These are phyloP conservation scores for Apotomis betuletana DNA, from an alignment of 2,888 invertebrate species.

Conservation along the genomic window DNA sequence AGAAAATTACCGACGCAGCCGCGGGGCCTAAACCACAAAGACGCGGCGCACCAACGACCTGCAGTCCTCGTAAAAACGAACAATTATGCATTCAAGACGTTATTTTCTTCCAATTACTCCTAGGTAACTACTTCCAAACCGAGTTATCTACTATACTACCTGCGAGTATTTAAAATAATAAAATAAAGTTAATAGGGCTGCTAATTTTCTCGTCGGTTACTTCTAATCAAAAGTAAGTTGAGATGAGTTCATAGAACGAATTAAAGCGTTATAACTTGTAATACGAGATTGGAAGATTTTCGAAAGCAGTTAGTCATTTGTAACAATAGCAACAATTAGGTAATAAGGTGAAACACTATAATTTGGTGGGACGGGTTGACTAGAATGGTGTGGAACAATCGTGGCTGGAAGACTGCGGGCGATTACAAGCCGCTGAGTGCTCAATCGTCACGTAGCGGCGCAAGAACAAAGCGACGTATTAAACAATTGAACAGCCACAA, in stretches of 20 bases:
- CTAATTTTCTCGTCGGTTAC: not conserved
- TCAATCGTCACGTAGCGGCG: conserved; percentile 78
- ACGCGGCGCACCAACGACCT: conserved; percentile 57
- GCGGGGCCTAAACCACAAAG: conserved; percentile 74
- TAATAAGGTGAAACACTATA: conserved; percentile 80
- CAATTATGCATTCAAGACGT: conserved; percentile 68
- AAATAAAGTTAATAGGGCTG: not conserved
- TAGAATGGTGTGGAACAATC: conserved; percentile 73
- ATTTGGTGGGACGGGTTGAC: conserved; percentile 70
- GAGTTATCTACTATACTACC: conserved; percentile 1
- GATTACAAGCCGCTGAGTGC: conserved; percentile 76
- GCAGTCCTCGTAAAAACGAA: conserved; percentile 69
- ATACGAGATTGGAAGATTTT: conserved; percentile 59
- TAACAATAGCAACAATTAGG: conserved; percentile 80
- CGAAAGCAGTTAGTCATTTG: conserved; percentile 56
- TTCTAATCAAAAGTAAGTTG: conserved; percentile 1
- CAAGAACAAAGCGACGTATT: conserved; percentile 76
- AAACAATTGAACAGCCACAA: conserved; percentile 79
- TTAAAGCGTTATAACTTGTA: conserved; percentile 44
- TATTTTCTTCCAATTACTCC: conserved; percentile 65
- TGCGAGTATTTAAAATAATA: not conserved
- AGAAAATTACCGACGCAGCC: conserved; percentile 72
- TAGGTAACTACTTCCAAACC: conserved; percentile 48
- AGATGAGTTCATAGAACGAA: conserved; percentile 19
- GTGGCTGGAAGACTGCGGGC: conserved; percentile 61